Base-by-base conservation (phyloP, 2,797 vertebrate species). In the Fratercula arctica region DNA sequence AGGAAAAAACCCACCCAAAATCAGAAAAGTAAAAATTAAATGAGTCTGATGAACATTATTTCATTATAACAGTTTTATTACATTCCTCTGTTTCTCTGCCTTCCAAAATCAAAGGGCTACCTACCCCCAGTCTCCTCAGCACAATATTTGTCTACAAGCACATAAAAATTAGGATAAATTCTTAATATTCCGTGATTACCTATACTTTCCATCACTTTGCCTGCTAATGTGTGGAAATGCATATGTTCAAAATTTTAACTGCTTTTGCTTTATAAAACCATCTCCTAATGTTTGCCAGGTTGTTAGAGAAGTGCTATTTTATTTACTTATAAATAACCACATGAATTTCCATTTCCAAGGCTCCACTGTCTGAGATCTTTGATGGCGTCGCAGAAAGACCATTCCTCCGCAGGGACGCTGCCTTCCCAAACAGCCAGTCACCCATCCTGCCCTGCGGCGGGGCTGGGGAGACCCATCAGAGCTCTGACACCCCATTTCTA, bases 371-470 rank as follows among this genome's bases (percentile, higher is more conserved):
- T 10, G 13, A 16, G 8, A 2, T 1, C 2, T 6, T 7, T 14
- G 16, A 2, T 0, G 7, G 23, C 0, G 45, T 1, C 3, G 6
- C 16, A 6, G 6, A 26, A 24, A 8, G 54, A 15, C 23, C 2
- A 6, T 10, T 21, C n/a, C 41, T 7, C 21, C 4, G n/a, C 12
- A 1, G 37, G 7, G 39, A 14, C 1, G 29, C 16, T 8, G 4
- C 3, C 10, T 21, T 7, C 35, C 13, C 4, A 33, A 31, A 2
- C 6, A 20, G 57, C 50, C 6, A 6, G 25, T 4, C 8, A 15
- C 61, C 16, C 9, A 2, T 10, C 31, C 37, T 3, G 31, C 16
- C 37, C n/a, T 6, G 46, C 7, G 6, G 33, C n/a, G 4, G 31
- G 37, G 19, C 37, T 5, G 23, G 16, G 8, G 1, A 5, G 12